phyloP scores from a whole-genome alignment of 1,140 invertebrate genomes.

The Drosophila dunni region DNA sequence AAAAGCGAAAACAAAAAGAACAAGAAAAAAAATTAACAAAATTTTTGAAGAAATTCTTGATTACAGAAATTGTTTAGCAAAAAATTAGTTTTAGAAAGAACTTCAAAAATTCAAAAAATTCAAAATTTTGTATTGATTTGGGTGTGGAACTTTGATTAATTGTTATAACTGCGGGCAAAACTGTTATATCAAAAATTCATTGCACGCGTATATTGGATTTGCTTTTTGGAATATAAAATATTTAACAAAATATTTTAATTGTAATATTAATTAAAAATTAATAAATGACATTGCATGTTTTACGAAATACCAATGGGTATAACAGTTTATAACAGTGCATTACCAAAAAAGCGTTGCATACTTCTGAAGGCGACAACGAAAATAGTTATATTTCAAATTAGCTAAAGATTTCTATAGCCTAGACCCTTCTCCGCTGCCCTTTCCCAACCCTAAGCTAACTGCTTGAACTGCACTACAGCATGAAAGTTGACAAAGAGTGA shows the following conservation, averaged over 20 bases:
- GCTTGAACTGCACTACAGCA: neutral
- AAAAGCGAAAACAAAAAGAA: constrained; percentile 10
- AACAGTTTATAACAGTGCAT: neutral
- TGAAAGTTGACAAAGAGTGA: neutral
- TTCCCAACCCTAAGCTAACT: neutral
- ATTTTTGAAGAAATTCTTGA: neutral
- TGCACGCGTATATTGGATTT: too few relatives aligned
- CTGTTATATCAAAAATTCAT: too few relatives aligned
- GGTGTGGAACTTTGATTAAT: too few relatives aligned
- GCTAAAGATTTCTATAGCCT: neutral
- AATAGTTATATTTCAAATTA: constrained; percentile 5
- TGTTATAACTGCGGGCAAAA: too few relatives aligned
- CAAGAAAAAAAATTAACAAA: neutral
- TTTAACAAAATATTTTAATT: too few relatives aligned
- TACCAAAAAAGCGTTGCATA: neutral
- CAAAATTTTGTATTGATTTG: too few relatives aligned
- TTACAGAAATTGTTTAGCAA: neutral
- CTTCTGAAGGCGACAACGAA: neutral
- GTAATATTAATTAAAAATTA: too few relatives aligned
- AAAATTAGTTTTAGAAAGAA: too few relatives aligned
- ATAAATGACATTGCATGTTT: too few relatives aligned
- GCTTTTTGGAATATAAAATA: too few relatives aligned
- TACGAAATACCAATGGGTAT: too few relatives aligned
- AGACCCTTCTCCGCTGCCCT: neutral
- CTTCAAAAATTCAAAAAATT: too few relatives aligned